Evolutionary conservation across 2,113 vertebrate genomes (phyloP), one percentile per base, ranked within the genome.

Genomic region (Nesogale talazaci): DNA sequence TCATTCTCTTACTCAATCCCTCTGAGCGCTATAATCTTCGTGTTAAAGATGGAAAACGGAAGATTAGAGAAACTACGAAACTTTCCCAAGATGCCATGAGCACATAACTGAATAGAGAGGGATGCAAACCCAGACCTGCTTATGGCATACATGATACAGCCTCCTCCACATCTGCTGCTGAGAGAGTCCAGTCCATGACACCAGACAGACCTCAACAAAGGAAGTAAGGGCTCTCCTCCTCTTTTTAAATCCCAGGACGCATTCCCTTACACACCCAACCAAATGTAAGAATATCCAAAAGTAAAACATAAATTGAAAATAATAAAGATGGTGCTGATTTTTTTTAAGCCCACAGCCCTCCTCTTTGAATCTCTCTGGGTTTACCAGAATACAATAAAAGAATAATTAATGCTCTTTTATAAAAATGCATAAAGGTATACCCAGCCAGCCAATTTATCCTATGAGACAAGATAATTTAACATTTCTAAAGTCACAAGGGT

Each of bases 11-110:
- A 76, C 56, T 80, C 86, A 92, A 86, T 83, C 72, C 29, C 81
- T 29, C 42, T 57, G 65, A 89, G 90, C 83, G 85, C 76, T 0
- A 2, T 83, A 84, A 61, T 22, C 42, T 63, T 92, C 25, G 59
- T 90, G 80, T 91, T 83, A 90, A 46, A 93, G 86, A 88, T 87
- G 65, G 90, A 9, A 83, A 95, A 94, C 36, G 86, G 38, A 93
- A 40, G 46, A 82, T 56, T 72, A 36, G 31, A 81, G 19, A 89
- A 46, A 36, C 87, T 86, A 86, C 88, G 80, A 94, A 93, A 90
- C 20, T 72, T 69, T 36, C 15, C 42, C 36, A 74, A 36, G 5
- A 52, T 52, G 46, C 10, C 46, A 52, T 5, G 46, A 2, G 59
- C 61, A 84, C 61, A 6, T 29, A 61, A 61, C 29, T 61, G 52